A percentile compares a stretch with the other conserved stretches of the same genome.
These are phyloP conservation scores for Drosophila setifemur DNA, from an alignment of 1,140 invertebrate species.

Conservation along the genomic window DNA sequence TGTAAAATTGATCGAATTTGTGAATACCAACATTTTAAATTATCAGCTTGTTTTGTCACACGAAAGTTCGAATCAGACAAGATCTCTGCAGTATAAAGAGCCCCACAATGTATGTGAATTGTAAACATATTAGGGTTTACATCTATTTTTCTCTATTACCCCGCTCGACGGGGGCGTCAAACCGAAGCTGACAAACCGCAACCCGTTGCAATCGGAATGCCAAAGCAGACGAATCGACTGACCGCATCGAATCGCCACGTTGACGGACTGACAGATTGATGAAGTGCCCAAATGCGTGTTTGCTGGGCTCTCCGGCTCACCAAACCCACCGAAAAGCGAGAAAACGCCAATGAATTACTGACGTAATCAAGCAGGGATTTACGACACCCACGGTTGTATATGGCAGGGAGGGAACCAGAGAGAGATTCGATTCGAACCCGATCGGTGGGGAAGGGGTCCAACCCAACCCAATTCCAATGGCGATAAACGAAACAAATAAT, in stretches of 20 bases:
- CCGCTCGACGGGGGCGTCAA: background rate
- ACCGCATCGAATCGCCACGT: slow-evolving; percentile 35
- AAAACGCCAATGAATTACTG: slow-evolving; percentile 45
- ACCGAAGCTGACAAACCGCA: slow-evolving; percentile 30
- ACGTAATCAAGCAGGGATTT: slow-evolving; percentile 60
- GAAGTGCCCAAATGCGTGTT: slow-evolving; percentile 39
- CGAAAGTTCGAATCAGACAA: too few species aligned
- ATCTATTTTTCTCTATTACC: slow-evolving; percentile 5
- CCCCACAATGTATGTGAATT: background rate
- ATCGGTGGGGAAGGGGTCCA: background rate
- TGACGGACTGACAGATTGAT: slow-evolving; percentile 41
- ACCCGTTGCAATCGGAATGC: slow-evolving; percentile 25
- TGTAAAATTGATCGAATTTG: too few species aligned
- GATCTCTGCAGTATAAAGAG: background rate
- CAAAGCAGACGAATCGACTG: slow-evolving; percentile 31
- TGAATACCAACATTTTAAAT: too few species aligned
- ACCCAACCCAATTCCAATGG: slow-evolving; percentile 33
- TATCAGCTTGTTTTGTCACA: too few species aligned
- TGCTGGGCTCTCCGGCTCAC: slow-evolving; percentile 2
- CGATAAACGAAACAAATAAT: slow-evolving; percentile 58
- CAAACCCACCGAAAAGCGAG: slow-evolving; percentile 11
- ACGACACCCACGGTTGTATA: slow-evolving; percentile 17
- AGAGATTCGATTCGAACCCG: background rate
- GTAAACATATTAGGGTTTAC: background rate
- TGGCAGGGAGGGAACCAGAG: background rate